Conservation (phyloP, 1,140 invertebrate species). For the Liolophura sinensis region DNA sequence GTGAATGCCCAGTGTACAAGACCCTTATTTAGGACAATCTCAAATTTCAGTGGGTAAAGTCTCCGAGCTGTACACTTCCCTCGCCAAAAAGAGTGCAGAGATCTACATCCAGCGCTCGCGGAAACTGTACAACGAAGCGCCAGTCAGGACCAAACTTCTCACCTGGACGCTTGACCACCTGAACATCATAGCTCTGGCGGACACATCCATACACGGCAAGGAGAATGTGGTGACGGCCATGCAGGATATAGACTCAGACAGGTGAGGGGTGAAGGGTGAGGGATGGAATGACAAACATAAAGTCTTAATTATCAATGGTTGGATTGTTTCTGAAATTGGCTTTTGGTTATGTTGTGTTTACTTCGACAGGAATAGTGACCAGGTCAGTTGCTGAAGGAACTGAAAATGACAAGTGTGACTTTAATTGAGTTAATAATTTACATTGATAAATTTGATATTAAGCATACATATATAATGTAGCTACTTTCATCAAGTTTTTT, state of each 20-base stretch:
- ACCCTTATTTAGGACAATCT: background rate
- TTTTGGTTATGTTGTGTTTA: too few species aligned
- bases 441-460: too few species aligned
- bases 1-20: background rate
- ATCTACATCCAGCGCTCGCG: slow-evolving; percentile 92
- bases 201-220: slow-evolving; percentile 82
- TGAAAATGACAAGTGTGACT: too few species aligned
- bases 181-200: slow-evolving; percentile 81
- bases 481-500: too few species aligned
- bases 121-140: slow-evolving; percentile 71
- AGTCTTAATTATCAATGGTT: too few species aligned
- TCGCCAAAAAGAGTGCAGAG: slow-evolving; percentile 87
- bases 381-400: too few species aligned
- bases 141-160: slow-evolving; percentile 77
- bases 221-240: slow-evolving; percentile 76
- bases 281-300: slow-evolving; percentile 73
- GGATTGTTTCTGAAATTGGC: too few species aligned
- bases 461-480: too few species aligned
- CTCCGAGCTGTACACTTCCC: slow-evolving; percentile 83
- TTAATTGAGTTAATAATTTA: too few species aligned
- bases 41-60: slow-evolving; percentile 62
- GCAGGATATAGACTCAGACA: slow-evolving; percentile 77
- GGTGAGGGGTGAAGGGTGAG: slow-evolving; percentile 40
- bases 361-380: too few species aligned
- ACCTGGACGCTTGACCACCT: slow-evolving; percentile 72